Base-by-base conservation (phyloP, 2,113 vertebrate species). In the Orycteropus afer region DNA sequence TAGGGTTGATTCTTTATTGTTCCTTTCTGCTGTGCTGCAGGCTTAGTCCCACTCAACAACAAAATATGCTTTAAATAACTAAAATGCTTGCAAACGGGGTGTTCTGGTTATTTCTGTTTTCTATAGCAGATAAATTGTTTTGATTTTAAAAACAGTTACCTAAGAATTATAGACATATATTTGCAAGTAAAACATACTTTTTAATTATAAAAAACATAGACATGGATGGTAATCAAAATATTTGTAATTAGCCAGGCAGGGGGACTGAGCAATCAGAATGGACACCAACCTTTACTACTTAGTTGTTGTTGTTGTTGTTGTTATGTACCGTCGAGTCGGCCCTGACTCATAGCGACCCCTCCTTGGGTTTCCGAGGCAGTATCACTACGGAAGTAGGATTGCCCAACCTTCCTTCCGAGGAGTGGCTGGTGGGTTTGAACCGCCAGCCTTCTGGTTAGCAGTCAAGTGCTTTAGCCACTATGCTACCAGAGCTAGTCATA, bases 91-190 rank as follows among this genome's bases (percentile, higher is more conserved):
- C 9, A 90, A 89, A 79, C 74, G 15, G 42, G 42, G 13, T 74
- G 20, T 53, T 94, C 32, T 42, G 37, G n/a, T 55, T 34, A 79
- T 82, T 89, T 89, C 69, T 59, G 84, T 82, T 82, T 90, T 42
- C 32, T 67, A 7, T 22, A 81, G 71, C 17, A 87, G 10, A 94
- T 13, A 65, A 47, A 88, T n/a, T 67, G 13, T 82, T 76, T 57
- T 76, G 51, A 87, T 5, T 57, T 83, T 34, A 82, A 92, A 96
- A 74, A 49, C 15, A 55, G 34, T 40, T 74, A 65, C 0, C 83
- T 7, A 92, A 95, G 57, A 78, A 59, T 74, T 51, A 83, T 1
- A 84, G 32, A 63, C 23, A 83, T n/a, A 20, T 23, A 42, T 45
- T 53, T 90, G 14, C 17, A 83, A 59, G 27, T 0, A 74, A 49